Conservation (phyloP, 2,113 vertebrate species). For the Nyctibius bracteatus region DNA sequence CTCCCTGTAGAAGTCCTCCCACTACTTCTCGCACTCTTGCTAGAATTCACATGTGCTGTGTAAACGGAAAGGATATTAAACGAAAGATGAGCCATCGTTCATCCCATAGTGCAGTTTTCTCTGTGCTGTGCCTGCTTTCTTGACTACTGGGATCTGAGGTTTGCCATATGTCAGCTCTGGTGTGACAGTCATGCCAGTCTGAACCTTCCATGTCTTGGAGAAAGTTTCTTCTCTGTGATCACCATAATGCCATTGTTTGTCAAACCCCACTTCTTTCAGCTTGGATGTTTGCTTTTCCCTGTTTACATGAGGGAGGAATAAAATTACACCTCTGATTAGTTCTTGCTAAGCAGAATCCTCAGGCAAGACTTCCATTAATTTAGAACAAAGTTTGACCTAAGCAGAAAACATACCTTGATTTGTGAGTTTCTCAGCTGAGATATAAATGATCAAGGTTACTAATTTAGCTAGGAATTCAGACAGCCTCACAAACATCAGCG, state of each 20-base stretch:
- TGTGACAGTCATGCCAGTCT: background rate
- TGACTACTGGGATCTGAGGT: slow-evolving; percentile 33
- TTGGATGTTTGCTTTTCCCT: slow-evolving; percentile 65
- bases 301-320: background rate
- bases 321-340: background rate
- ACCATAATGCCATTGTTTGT: slow-evolving; percentile 64
- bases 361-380: background rate
- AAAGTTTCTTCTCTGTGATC: background rate
- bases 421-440: background rate
- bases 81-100: slow-evolving; percentile 70
- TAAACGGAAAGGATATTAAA: slow-evolving; percentile 74
- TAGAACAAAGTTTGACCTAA: background rate
- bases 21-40: background rate
- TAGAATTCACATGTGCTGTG: background rate
- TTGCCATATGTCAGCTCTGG: slow-evolving; percentile 2
- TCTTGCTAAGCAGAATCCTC: background rate
- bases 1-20: background rate
- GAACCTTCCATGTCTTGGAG: background rate
- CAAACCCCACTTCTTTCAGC: slow-evolving; percentile 21
- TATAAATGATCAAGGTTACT: background rate
- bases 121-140: background rate
- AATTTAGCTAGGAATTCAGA: background rate
- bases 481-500: background rate
- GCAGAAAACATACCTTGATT: background rate
- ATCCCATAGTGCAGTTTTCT: slow-evolving; percentile 73